These are phyloP conservation scores for Eurystomus gularis DNA, from an alignment of 2,113 vertebrate species.

Conservation along the genomic window DNA sequence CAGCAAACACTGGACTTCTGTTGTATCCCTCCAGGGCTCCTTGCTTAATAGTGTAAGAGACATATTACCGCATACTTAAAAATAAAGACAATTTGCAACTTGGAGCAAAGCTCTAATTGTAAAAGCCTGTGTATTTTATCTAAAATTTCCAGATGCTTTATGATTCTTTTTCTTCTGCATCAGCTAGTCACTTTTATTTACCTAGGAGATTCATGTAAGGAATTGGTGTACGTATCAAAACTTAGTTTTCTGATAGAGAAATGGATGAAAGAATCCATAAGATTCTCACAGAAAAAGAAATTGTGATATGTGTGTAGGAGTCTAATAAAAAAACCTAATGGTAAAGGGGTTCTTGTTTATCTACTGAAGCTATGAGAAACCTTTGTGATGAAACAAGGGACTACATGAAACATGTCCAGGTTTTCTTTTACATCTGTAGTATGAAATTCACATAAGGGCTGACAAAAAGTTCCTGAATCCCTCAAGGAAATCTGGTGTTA, in stretches of 20 bases:
- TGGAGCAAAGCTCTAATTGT: neutral
- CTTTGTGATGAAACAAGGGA: neutral
- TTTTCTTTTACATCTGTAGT: neutral
- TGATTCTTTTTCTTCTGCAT: neutral
- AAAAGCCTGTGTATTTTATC: neutral
- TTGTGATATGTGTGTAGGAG: neutral
- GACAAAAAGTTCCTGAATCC: neutral
- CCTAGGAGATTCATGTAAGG: neutral
- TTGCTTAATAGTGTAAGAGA: neutral
- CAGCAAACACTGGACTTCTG: neutral
- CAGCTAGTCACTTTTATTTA: neutral
- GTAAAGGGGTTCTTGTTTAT: neutral
- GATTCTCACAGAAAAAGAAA: neutral
- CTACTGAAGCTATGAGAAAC: neutral
- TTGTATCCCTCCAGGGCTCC: neutral
- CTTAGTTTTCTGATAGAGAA: neutral
- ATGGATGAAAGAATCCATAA: neutral
- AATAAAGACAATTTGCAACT: neutral
- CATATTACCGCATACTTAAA: neutral
- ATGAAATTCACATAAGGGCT: neutral
- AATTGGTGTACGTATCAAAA: neutral
- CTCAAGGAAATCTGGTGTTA: neutral
- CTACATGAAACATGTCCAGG: neutral
- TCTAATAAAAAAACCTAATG: neutral
- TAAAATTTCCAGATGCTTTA: neutral